phyloP scores from a whole-genome alignment of 2,113 vertebrate genomes.

The Actenoides lindsayi region DNA sequence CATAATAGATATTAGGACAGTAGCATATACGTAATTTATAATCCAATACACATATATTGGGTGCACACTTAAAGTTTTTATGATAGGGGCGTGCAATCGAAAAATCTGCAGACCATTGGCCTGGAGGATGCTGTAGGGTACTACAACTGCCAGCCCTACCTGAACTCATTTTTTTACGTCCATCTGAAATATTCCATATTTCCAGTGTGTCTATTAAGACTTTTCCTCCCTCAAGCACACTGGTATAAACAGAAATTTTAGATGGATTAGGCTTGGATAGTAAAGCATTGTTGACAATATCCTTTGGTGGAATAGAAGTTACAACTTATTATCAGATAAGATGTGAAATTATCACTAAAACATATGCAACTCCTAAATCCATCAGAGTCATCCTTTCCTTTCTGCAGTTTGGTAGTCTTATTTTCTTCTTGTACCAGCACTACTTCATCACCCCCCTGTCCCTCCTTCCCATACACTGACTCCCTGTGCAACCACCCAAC shows the following conservation, averaged over 20 bases:
- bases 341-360: neutral
- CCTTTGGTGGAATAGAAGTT: neutral
- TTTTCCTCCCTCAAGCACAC: neutral
- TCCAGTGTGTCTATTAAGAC: neutral
- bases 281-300: neutral
- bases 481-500: too few species aligned
- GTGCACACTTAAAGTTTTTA: neutral
- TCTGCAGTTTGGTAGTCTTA: neutral
- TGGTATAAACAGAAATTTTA: neutral
- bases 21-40: neutral
- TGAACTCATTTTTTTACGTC: neutral
- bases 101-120: neutral
- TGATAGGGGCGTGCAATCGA: neutral
- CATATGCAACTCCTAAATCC: neutral
- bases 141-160: neutral
- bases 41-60: neutral
- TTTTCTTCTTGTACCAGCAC: neutral
- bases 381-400: neutral
- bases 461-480: too few species aligned
- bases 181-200: neutral
- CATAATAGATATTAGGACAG: neutral
- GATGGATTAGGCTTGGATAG: neutral
- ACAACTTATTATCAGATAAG: neutral
- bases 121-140: neutral
- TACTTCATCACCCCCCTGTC: accelerated